phyloP scores from a whole-genome alignment of 2,797 vertebrate species.

The Dermochelys coriacea region DNA sequence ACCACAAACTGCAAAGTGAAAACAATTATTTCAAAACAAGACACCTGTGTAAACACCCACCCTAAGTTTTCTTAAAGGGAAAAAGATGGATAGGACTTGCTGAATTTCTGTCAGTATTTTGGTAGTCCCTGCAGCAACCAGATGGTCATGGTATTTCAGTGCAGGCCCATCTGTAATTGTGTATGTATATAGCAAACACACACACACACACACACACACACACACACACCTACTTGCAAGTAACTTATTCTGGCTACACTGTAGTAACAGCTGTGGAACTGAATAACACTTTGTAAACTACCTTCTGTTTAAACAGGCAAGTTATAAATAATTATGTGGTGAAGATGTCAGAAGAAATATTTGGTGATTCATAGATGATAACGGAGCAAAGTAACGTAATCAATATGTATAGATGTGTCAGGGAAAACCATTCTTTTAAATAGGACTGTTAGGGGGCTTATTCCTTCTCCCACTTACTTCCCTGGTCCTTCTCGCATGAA shows the following conservation, averaged over 20 bases:
- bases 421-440: neutral
- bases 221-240: neutral
- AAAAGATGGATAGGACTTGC: neutral
- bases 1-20: neutral
- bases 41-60: neutral
- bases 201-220: too few relatives aligned
- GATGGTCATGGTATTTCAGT: neutral
- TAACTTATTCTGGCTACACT: constrained; percentile 34
- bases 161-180: constrained; percentile 1
- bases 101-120: neutral
- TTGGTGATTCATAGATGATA: constrained; percentile 50
- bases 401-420: neutral
- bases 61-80: neutral
- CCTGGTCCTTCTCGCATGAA: too few relatives aligned
- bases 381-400: constrained; percentile 31
- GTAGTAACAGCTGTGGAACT: constrained; percentile 47
- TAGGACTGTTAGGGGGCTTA: neutral
- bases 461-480: too few relatives aligned
- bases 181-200: too few relatives aligned
- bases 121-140: neutral
- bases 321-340: constrained; percentile 42
- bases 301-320: constrained; percentile 58
- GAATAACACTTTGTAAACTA: constrained; percentile 45
- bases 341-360: constrained; percentile 48
- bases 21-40: neutral